Evolutionary conservation across 2,113 vertebrate genomes (phyloP).

Genomic region (Sapayoa aenigma): DNA sequence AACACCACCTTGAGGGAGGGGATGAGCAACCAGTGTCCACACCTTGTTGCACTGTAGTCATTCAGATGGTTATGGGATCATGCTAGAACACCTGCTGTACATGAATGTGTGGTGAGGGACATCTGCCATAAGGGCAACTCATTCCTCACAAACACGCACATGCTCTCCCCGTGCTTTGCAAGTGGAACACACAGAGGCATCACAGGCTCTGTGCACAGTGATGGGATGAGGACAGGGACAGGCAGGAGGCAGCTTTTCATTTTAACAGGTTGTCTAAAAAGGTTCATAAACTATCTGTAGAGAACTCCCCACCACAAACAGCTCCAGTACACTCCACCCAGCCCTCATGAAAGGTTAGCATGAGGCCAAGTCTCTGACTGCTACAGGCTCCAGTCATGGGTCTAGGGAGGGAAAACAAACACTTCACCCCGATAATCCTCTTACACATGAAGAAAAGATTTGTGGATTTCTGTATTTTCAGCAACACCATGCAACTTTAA

Average conservation of each 20-base stretch:
- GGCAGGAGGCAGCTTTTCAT: neutral
- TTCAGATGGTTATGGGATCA: neutral
- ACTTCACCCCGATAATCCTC: neutral
- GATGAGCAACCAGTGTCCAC: constrained; percentile 22
- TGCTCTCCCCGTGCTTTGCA: neutral
- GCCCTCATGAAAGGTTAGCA: neutral
- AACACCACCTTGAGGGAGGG: constrained; percentile 25
- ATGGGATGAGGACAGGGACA: neutral
- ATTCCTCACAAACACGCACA: neutral
- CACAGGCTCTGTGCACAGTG: accelerated
- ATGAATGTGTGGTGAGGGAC: neutral
- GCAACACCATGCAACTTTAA: neutral
- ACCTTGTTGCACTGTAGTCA: constrained; percentile 9
- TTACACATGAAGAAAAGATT: neutral
- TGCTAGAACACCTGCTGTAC: neutral
- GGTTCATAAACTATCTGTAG: neutral
- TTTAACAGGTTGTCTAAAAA: neutral
- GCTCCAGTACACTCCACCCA: neutral
- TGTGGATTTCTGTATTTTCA: neutral
- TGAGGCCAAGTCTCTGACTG: neutral
- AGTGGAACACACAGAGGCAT: neutral
- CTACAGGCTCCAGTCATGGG: neutral
- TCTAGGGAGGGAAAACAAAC: neutral
- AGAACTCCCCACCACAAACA: neutral
- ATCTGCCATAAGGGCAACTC: neutral